Conservation (phyloP, 2,888 invertebrate genomes). For the Torymus aiolomorphi region DNA sequence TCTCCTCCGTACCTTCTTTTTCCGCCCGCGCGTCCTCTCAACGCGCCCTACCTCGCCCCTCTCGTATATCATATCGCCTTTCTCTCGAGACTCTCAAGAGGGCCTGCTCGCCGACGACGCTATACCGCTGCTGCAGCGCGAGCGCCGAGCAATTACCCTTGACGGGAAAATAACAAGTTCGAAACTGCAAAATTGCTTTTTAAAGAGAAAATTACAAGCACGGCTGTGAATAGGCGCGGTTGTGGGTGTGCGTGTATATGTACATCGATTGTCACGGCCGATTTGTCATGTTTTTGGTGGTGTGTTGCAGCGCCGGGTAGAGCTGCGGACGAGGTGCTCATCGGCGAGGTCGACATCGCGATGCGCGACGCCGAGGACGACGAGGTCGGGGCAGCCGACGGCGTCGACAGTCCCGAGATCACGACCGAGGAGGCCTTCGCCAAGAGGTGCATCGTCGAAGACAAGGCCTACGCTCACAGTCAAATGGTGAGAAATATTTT, state of each 20-base stretch:
- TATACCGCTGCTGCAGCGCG: not conserved
- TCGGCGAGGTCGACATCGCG: constrained; percentile 69
- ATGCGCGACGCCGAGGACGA: constrained; percentile 59
- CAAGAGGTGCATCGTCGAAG: constrained; percentile 70
- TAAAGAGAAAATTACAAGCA: constrained; percentile 43
- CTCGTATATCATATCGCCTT: no score
- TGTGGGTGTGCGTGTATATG: no score
- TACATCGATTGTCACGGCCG: not conserved
- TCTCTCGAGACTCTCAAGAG: no score
- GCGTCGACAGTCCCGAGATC: constrained; percentile 61
- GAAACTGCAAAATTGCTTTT: constrained; percentile 49
- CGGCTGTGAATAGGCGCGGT: constrained; percentile 3
- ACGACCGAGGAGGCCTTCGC: constrained; percentile 66
- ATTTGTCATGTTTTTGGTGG: not conserved
- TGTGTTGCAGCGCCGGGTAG: constrained; percentile 67
- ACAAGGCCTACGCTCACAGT: constrained; percentile 69
- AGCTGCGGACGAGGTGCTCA: constrained; percentile 66
- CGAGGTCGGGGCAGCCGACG: constrained; percentile 49
- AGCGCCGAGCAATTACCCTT: constrained; percentile 36
- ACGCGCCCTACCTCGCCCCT: no score
- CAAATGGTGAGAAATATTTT: constrained; percentile 65
- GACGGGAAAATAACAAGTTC: constrained; percentile 44
- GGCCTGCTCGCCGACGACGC: no score
- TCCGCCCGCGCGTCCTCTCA: no score
- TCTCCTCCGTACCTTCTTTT: no score